Percentiles rank a stretch among this genome's conserved stretches.
Conservation (phyloP, 2,888 invertebrate genomes). For the Eledone cirrhosa region DNA sequence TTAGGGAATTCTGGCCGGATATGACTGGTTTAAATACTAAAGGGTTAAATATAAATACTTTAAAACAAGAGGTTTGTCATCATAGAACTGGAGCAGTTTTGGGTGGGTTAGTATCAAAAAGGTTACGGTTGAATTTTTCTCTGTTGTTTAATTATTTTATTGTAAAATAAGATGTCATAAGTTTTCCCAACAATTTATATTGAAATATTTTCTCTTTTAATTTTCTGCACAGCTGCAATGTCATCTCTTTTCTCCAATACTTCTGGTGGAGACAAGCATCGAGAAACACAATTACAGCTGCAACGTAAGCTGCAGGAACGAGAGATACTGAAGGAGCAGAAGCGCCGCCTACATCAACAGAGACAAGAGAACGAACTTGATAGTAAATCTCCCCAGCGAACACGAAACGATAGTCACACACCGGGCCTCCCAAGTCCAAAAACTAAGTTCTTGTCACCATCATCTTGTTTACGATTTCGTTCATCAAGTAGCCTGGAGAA, state of each 20-base stretch:
- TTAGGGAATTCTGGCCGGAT: too few relatives aligned
- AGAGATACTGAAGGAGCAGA: slow-evolving; percentile 74
- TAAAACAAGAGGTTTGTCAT: too few relatives aligned
- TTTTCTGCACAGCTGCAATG: slow-evolving; percentile 33
- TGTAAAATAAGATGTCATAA: background rate
- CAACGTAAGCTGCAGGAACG: slow-evolving; percentile 78
- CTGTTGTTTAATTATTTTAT: too few relatives aligned
- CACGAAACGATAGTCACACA: slow-evolving; percentile 69
- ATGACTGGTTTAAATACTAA: too few relatives aligned
- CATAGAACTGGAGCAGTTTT: too few relatives aligned
- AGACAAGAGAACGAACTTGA: slow-evolving; percentile 40
- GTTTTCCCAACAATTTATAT: background rate
- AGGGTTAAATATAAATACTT: too few relatives aligned
- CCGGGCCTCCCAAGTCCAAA: slow-evolving; percentile 22
- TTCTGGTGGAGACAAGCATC: slow-evolving; percentile 66
- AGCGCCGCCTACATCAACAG: slow-evolving; percentile 71
- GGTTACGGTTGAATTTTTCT: too few relatives aligned
- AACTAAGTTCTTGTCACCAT: slow-evolving; percentile 26
- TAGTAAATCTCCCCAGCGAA: slow-evolving; percentile 55
- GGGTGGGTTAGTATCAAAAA: too few relatives aligned
- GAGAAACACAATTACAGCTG: slow-evolving; percentile 74
- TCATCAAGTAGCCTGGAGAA: slow-evolving; percentile 26
- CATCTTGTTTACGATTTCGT: slow-evolving; percentile 18
- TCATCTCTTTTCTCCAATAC: slow-evolving; percentile 42
- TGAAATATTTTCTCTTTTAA: background rate